These are phyloP conservation scores for Noctua pronuba DNA, from an alignment of 2,888 invertebrate species.

Conservation along the genomic window DNA sequence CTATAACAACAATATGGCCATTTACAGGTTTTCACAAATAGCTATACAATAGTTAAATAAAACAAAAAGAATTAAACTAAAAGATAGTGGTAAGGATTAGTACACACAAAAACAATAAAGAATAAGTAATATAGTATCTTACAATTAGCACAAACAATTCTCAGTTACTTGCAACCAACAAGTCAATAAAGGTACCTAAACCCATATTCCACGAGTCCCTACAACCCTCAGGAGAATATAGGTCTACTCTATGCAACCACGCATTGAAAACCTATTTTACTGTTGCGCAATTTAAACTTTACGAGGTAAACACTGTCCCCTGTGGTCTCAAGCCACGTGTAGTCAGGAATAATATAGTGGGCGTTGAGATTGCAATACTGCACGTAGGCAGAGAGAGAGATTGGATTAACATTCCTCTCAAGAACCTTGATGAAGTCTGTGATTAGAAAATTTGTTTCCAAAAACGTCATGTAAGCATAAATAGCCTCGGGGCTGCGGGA, in stretches of 20 bases:
- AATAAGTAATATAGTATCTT: too few relatives aligned
- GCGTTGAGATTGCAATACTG: slow-evolving; percentile 27
- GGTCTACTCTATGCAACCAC: background rate
- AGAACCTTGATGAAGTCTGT: background rate
- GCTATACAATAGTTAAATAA: too few relatives aligned
- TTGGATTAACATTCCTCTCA: background rate
- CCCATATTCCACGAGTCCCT: slow-evolving; percentile 10
- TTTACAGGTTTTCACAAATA: too few relatives aligned
- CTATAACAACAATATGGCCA: too few relatives aligned
- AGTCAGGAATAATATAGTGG: slow-evolving; percentile 32
- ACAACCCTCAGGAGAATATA: slow-evolving; percentile 16
- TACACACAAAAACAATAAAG: too few relatives aligned
- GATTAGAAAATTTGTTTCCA: background rate
- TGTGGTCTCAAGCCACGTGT: slow-evolving; percentile 36
- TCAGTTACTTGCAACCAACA: background rate
- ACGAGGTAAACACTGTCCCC: slow-evolving; percentile 48
- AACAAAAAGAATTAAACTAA: too few relatives aligned
- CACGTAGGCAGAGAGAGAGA: background rate
- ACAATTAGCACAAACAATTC: background rate
- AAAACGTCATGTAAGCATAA: background rate
- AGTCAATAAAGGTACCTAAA: slow-evolving; percentile 1
- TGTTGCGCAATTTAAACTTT: slow-evolving; percentile 55
- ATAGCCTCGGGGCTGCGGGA: too few relatives aligned
- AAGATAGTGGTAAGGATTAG: too few relatives aligned
- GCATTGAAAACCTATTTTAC: slow-evolving; percentile 55